Evolutionary conservation across 1,140 invertebrate genomes (phyloP), one percentile per base, ranked within the genome.

Genomic region (Ceratitis capitata): DNA sequence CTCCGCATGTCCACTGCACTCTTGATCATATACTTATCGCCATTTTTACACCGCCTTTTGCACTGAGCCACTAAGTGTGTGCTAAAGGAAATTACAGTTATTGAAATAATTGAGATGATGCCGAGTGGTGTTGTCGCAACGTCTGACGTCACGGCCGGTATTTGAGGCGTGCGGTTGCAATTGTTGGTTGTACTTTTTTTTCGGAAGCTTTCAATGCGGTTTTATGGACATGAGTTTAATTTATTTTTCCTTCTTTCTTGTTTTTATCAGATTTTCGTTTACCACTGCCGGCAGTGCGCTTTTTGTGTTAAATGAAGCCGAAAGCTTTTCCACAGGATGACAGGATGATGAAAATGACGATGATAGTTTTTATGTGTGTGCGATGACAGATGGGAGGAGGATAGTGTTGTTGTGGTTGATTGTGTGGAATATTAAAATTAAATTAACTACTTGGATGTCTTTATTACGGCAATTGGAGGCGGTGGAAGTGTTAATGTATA

Each of bases 41-140:
- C 69, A n/a, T 19, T 7, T n/a, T n/a, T n/a, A n/a, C n/a, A n/a
- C n/a, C n/a, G n/a, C n/a, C n/a, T n/a, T n/a, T n/a, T n/a, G n/a
- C n/a, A n/a, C 69, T 45, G 14, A 2, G 69, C 69, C n/a, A 47
- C 45, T n/a, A 78, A 78, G 69, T 78, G 69, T 45, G 39, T 78
- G 69, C 51, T 19, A n/a, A 78, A 78, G 69, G 69, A 78, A 78
- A 78, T 78, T 78, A 26, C 69, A 45, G 39, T 45, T 45, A 78
- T 78, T 45, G 69, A 78, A 78, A 78, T 78, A 78, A 78, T 78
- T 78, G 69, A 78, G 69, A 78, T 78, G 69, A 26, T 64, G 58
- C 14, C 32, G 58, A 64, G 69, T 42, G n/a, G 69, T 23, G n/a
- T 26, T 47, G 69, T 39, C n/a, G n/a, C 42, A 10, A 19, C 35